Conservation (phyloP, 2,888 invertebrate species). For the Brachypterus glaber region DNA sequence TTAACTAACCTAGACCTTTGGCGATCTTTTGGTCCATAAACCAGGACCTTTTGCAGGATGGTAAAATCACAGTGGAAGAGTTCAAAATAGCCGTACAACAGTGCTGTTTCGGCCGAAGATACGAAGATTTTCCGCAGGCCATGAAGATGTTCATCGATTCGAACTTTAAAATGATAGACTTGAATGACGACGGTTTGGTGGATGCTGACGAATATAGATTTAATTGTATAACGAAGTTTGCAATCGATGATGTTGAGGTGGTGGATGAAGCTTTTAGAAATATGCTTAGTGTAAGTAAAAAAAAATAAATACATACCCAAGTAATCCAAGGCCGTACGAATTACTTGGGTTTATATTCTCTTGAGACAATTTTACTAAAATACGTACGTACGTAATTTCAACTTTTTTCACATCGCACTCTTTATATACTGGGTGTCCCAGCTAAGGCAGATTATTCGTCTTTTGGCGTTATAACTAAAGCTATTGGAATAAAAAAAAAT, state of each 20-base stretch:
- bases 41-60: slow-evolving; percentile 57
- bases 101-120: slow-evolving; percentile 67
- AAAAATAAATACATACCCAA: not conserved
- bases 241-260: slow-evolving; percentile 63
- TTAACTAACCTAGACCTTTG: slow-evolving; percentile 8
- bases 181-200: slow-evolving; percentile 71
- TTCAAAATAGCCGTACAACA: slow-evolving; percentile 74
- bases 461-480: no score
- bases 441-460: no score
- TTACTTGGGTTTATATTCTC: no score
- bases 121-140: slow-evolving; percentile 73
- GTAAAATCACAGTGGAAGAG: slow-evolving; percentile 69
- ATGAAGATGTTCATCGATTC: slow-evolving; percentile 81
- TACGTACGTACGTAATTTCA: no score
- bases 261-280: slow-evolving; percentile 71
- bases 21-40: slow-evolving; percentile 13
- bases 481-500: no score
- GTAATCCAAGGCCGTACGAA: no score
- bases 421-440: no score
- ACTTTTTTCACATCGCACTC: no score
- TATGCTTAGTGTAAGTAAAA: slow-evolving; percentile 59
- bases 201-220: slow-evolving; percentile 73
- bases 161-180: slow-evolving; percentile 72
- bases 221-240: slow-evolving; percentile 72
- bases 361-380: no score